A percentile compares a stretch with the other conserved stretches of the same genome.
Evolutionary conservation across 2,113 vertebrate species (phyloP).

Genomic region (Xiphorhynchus elegans): DNA sequence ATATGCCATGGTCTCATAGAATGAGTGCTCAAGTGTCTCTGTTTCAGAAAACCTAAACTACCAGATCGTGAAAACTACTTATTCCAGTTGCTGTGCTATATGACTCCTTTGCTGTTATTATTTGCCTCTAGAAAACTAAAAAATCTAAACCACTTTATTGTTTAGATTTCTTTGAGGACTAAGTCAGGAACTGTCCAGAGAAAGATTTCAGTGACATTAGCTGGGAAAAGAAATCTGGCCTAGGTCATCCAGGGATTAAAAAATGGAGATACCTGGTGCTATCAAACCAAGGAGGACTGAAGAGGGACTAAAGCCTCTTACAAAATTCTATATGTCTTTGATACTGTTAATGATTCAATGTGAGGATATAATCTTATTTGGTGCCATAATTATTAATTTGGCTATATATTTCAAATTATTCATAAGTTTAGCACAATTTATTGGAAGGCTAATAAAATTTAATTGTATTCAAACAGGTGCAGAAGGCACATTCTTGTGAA

Average conservation of each 20-base stretch:
- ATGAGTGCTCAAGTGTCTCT: background rate
- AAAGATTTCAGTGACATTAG: background rate
- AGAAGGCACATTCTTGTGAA: background rate
- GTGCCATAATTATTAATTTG: background rate
- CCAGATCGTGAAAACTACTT: background rate
- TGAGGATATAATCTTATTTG: background rate
- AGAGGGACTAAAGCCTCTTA: background rate
- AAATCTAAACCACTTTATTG: background rate
- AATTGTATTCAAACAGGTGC: background rate
- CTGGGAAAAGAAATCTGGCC: background rate
- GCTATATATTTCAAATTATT: background rate
- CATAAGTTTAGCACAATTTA: background rate
- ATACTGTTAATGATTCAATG: background rate
- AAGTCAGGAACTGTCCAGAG: background rate
- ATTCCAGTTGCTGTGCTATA: background rate
- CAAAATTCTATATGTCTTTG: background rate
- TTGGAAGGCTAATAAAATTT: background rate
- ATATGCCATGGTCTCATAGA: background rate
- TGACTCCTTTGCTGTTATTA: background rate
- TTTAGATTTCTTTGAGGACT: background rate
- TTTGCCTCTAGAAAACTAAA: background rate
- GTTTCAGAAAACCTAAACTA: background rate
- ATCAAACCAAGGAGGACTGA: background rate
- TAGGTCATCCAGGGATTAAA: background rate
- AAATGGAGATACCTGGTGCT: background rate